Evolutionary conservation across 2,888 invertebrate genomes (phyloP), one percentile per base, ranked within the genome.

Genomic region (Macrosiphum euphorbiae): DNA sequence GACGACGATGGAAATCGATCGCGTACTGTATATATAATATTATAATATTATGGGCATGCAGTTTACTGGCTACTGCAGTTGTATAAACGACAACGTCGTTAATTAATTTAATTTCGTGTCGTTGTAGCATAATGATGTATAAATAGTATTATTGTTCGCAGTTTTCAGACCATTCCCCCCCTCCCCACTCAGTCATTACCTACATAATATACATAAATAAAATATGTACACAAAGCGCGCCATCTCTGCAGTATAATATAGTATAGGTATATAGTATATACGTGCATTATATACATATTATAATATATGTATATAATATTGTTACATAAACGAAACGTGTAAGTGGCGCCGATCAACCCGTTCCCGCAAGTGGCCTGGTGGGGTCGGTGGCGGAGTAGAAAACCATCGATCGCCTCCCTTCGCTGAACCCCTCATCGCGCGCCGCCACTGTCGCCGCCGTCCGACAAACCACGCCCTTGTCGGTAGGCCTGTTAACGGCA

Each of bases 401-500:
- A 91, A 86, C 92, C 92, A 92, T 92, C 92, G 92, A 92, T 92
- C 92, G 92, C 88, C 67, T 84, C 92, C 92, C 88, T 78, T 88
- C 78, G 92, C 41, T 84, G 44, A 55, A 52, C 78, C 91, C 78
- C 47, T 50, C 61, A 41, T 35, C 26, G 5, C 28, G 35, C n/a
- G 50, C 47, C 61, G 35, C 78, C 84, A 41, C 41, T 16, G 47
- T 47, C 84, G 50, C 41, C 16, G 35, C 58, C 87, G 41, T 67
- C 61, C 61, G 50, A 47, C 88, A 94, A 61, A 90, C 93, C 93
- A 94, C 93, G 93, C 93, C 93, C 93, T 86, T 61, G 89, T 94
- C 93, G 89, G 84, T 86, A 44, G 92, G 58, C 26, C 92, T 50
- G 92, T 92, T 92, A 61, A 86, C 92, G 92, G 61, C 4, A 41